A percentile compares a stretch with the other conserved stretches of the same genome.
Conservation (phyloP, 1,140 invertebrate genomes). For the Saxidomus purpurata region DNA sequence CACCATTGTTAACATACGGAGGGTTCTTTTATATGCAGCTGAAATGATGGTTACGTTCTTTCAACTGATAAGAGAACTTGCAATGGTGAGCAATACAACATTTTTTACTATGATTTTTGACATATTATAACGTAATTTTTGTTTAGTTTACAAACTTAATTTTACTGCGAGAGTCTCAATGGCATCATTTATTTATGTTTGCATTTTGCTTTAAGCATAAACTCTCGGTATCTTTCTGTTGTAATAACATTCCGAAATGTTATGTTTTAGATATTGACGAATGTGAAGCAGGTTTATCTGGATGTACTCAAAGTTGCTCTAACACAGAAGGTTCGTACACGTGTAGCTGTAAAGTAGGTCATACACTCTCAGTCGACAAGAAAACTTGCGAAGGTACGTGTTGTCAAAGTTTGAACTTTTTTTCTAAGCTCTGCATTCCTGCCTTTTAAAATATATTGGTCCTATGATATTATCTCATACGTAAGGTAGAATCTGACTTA, state of each 20-base stretch:
- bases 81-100: not conserved
- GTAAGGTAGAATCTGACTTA: too few relatives aligned
- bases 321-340: not conserved
- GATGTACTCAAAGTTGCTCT: not conserved
- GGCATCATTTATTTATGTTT: too few relatives aligned
- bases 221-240: too few relatives aligned
- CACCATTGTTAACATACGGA: too few relatives aligned
- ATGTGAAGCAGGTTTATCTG: not conserved
- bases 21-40: too few relatives aligned
- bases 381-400: not conserved
- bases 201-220: too few relatives aligned
- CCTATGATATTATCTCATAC: too few relatives aligned
- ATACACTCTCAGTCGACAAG: not conserved
- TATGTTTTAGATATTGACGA: not conserved
- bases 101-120: not conserved
- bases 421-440: too few relatives aligned
- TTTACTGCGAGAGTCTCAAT: not conserved
- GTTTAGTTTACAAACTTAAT: not conserved
- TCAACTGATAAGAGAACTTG: not conserved
- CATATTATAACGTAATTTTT: not conserved
- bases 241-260: too few relatives aligned
- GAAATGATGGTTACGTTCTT: too few relatives aligned
- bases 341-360: not conserved
- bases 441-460: too few relatives aligned
- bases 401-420: too few relatives aligned